Percentiles rank a stretch among this genome's conserved stretches.
Evolutionary conservation across 2,113 vertebrate genomes (phyloP).

Genomic region (Salvelinus namaycush): DNA sequence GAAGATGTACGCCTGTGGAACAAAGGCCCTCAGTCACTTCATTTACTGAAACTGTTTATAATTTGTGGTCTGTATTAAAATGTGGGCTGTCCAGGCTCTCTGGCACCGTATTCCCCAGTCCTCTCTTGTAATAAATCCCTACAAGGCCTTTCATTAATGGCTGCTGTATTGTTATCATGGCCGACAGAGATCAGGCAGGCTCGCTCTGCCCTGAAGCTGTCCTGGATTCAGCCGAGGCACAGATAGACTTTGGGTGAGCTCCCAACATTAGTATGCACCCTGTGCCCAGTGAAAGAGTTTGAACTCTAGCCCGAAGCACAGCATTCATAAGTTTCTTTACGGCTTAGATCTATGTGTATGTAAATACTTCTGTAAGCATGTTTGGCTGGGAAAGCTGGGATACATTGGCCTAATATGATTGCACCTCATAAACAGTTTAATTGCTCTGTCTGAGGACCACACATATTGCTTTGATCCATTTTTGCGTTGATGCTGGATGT

Average conservation of each 20-base stretch:
- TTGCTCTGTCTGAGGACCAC: neutral
- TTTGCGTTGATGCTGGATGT: neutral
- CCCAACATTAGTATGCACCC: slow-evolving; percentile 61
- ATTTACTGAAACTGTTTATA: slow-evolving; percentile 88
- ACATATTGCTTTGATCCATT: neutral
- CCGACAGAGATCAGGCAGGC: slow-evolving; percentile 50
- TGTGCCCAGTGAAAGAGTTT: slow-evolving; percentile 46
- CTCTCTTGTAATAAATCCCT: slow-evolving; percentile 68
- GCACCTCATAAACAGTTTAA: slow-evolving; percentile 18
- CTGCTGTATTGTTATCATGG: slow-evolving; percentile 64
- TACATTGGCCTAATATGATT: slow-evolving; percentile 24
- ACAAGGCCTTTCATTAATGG: slow-evolving; percentile 67
- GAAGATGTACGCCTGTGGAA: slow-evolving; percentile 82
- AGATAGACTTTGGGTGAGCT: slow-evolving; percentile 38
- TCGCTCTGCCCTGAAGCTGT: slow-evolving; percentile 55
- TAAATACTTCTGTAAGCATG: slow-evolving; percentile 34
- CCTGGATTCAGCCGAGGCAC: slow-evolving; percentile 56
- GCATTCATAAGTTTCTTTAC: slow-evolving; percentile 8
- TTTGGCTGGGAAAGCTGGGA: slow-evolving; percentile 18
- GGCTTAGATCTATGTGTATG: slow-evolving; percentile 8
- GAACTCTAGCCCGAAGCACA: slow-evolving; percentile 38
- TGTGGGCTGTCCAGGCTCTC: slow-evolving; percentile 72
- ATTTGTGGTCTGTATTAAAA: slow-evolving; percentile 87
- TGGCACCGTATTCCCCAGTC: slow-evolving; percentile 58
- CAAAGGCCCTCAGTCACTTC: slow-evolving; percentile 83